Conservation (phyloP, 2,113 vertebrate species). For the Podocnemis expansa region DNA sequence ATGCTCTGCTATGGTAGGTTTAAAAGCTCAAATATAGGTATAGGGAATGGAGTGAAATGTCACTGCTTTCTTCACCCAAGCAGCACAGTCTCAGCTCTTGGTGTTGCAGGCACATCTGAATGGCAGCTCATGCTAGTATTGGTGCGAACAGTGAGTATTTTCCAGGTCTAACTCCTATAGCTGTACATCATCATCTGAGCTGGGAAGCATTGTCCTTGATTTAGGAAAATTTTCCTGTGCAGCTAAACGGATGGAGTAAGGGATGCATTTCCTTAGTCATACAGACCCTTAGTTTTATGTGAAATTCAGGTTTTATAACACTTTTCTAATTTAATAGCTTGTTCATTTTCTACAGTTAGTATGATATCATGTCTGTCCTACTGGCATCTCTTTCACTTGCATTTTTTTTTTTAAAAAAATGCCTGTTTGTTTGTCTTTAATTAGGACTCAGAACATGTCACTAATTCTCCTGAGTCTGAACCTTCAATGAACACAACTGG, state of each 20-base stretch:
- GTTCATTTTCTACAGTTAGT: slow-evolving; percentile 25
- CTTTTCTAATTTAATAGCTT: background rate
- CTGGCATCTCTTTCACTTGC: background rate
- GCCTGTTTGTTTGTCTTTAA: background rate
- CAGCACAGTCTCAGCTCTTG: background rate
- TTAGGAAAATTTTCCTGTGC: background rate
- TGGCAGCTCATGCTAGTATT: slow-evolving; percentile 10
- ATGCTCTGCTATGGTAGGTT: slow-evolving; percentile 29
- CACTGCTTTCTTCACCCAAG: background rate
- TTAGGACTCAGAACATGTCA: slow-evolving; percentile 18
- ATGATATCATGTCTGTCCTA: background rate
- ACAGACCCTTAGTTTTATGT: background rate
- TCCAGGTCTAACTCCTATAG: slow-evolving; percentile 42
- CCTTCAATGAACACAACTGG: background rate
- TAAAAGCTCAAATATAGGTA: background rate
- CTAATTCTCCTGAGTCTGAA: slow-evolving; percentile 20
- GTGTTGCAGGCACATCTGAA: background rate
- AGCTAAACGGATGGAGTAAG: background rate
- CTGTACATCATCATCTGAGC: slow-evolving; percentile 18
- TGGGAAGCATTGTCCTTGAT: slow-evolving; percentile 13
- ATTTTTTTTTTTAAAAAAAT: background rate
- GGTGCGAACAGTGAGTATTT: background rate
- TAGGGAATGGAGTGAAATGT: background rate
- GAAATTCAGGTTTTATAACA: slow-evolving; percentile 12
- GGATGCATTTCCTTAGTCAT: slow-evolving; percentile 31